phyloP scores from a whole-genome alignment of 2,113 vertebrate genomes.

The Candoia aspera region DNA sequence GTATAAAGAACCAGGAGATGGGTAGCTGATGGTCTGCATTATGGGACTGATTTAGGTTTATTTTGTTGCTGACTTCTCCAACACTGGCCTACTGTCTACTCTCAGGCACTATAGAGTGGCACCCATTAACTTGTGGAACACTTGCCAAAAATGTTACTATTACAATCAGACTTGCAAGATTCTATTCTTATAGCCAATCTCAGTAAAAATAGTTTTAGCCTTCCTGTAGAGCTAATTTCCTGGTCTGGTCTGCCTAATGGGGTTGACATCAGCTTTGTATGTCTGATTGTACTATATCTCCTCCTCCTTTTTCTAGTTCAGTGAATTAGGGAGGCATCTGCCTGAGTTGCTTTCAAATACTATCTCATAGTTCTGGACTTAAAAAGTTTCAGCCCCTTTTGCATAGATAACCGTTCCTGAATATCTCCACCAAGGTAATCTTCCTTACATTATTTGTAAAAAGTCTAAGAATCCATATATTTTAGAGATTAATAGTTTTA shows the following conservation, averaged over 20 bases:
- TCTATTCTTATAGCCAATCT: background rate
- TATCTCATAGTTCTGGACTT: background rate
- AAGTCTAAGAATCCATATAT: background rate
- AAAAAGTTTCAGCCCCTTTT: background rate
- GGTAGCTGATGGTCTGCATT: background rate
- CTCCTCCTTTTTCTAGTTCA: background rate
- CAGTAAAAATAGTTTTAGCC: background rate
- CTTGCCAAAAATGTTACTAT: background rate
- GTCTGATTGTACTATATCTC: background rate
- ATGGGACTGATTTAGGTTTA: background rate
- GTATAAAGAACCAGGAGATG: background rate
- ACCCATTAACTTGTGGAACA: background rate
- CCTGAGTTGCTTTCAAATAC: background rate
- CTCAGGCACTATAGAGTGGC: background rate
- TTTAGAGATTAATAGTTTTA: background rate
- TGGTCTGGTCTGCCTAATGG: background rate
- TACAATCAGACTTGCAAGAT: background rate
- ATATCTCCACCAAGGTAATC: background rate
- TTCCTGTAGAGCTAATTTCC: background rate
- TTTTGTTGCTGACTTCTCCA: background rate
- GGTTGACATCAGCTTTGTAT: background rate
- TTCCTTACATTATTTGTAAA: background rate
- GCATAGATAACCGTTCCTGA: background rate
- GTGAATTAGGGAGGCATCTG: background rate
- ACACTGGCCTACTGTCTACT: background rate